Base-by-base conservation (phyloP, 2,797 vertebrate species). In the Chiroxiphia lanceolata region DNA sequence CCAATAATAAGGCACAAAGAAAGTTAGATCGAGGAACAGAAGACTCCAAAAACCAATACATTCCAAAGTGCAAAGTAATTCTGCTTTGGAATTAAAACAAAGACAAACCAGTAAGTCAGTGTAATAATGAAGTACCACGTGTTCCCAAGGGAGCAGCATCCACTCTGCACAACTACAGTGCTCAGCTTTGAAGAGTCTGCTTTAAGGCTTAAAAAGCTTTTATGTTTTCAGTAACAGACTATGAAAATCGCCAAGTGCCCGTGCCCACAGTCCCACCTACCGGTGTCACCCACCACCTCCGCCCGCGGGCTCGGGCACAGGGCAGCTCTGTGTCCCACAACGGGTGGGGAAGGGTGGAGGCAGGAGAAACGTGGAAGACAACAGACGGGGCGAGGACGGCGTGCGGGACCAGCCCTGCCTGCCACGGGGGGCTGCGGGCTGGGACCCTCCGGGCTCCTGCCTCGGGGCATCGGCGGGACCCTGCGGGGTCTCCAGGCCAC, bases 121-220 rank as follows among this genome's bases (percentile, higher is more conserved):
- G 42, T 5, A n/a, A 44, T 8, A 68, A 48, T 0, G 6, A 44
- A 48, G 11, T 0, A 8, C 34, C 4, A 21, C 0, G 10, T 10
- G 40, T 2, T 64, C 23, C 40, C 40, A 13, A 1, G 0, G 14
- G 31, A 79, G 47, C 10, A 29, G 42, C 4, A 42, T 10, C 76
- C 10, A 14, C 2, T 7, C 6, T 1, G 36, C 31, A 23, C 12
- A 42, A 17, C 26, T 8, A 4, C 10, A 48, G 12, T 1, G 3
- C 13, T 21, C 70, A 42, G 16, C 19, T 47, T 18, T 6, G 26
- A 56, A 34, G 11, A 20, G 8, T 13, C 50, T 5, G 8, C 4
- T 44, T 34, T 8, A 68, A 54, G 4, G 26, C 15, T 42, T 40
- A 6, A 45, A 38, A 36, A 29, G 0, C 1, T 20, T 38, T 33